Percentiles rank a stretch among this genome's conserved stretches.
Evolutionary conservation across 2,888 invertebrate genomes (phyloP).

Genomic region (Drosophila niveifrons): DNA sequence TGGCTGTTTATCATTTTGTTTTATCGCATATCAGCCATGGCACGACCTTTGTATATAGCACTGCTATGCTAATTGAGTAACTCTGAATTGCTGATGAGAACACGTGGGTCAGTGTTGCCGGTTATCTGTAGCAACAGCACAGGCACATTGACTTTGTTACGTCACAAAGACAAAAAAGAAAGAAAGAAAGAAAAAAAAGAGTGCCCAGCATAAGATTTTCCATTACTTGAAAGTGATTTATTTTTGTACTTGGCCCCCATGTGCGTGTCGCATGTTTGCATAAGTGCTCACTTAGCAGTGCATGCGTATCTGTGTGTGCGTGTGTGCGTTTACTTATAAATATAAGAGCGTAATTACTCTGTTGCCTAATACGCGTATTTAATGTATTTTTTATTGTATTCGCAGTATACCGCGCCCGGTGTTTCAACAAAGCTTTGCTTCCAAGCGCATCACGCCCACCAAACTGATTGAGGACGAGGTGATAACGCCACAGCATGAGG

Average conservation of each 20-base stretch:
- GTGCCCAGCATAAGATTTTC: slow-evolving; percentile 40
- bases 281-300: slow-evolving; percentile 38
- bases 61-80: slow-evolving; percentile 61
- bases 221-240: slow-evolving; percentile 52
- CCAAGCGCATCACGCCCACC: slow-evolving; percentile 85
- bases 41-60: slow-evolving; percentile 61
- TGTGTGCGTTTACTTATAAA: not conserved
- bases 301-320: not conserved
- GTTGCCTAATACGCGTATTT: slow-evolving; percentile 26
- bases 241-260: slow-evolving; percentile 53
- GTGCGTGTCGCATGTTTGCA: slow-evolving; percentile 56
- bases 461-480: slow-evolving; percentile 86
- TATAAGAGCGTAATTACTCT: not conserved
- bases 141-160: slow-evolving; percentile 63
- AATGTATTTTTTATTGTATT: slow-evolving; percentile 69
- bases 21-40: slow-evolving; percentile 40
- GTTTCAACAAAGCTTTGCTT: slow-evolving; percentile 87
- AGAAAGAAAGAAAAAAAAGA: not conserved
- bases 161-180: slow-evolving; percentile 48
- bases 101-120: slow-evolving; percentile 67
- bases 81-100: slow-evolving; percentile 34
- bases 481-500: slow-evolving; percentile 93
- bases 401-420: slow-evolving; percentile 92
- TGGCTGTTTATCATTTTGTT: slow-evolving; percentile 52
- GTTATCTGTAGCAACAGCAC: slow-evolving; percentile 57